Evolutionary conservation across 2,888 invertebrate genomes (phyloP).

Genomic region (Caprella mutica): DNA sequence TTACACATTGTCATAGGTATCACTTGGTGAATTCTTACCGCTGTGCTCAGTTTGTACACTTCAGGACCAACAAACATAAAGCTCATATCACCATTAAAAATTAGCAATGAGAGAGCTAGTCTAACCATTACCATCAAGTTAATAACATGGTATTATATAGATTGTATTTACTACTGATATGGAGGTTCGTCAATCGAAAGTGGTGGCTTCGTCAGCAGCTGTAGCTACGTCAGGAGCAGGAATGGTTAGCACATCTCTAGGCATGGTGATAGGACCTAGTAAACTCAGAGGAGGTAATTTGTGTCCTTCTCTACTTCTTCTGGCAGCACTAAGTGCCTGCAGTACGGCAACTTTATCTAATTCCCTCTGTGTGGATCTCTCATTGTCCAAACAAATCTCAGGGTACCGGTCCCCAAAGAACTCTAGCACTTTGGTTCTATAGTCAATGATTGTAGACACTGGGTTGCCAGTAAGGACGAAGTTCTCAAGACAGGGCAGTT

Average conservation of each 20-base stretch:
- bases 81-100: too few relatives aligned
- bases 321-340: slow-evolving; percentile 69
- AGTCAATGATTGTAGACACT: slow-evolving; percentile 73
- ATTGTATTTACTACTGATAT: too few relatives aligned
- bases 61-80: too few relatives aligned
- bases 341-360: slow-evolving; percentile 82
- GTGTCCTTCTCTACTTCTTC: slow-evolving; percentile 48
- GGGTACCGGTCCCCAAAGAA: slow-evolving; percentile 70
- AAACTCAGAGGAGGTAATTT: slow-evolving; percentile 21
- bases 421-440: slow-evolving; percentile 77
- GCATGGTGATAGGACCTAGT: slow-evolving; percentile 16
- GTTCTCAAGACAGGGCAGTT: slow-evolving; percentile 73
- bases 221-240: slow-evolving; percentile 22
- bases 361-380: slow-evolving; percentile 73
- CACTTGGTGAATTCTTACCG: too few relatives aligned
- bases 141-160: too few relatives aligned
- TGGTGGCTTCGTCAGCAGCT: slow-evolving; percentile 23
- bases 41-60: too few relatives aligned
- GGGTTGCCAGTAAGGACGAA: slow-evolving; percentile 81
- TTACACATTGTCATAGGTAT: too few relatives aligned
- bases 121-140: too few relatives aligned
- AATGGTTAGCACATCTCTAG: slow-evolving; percentile 6
- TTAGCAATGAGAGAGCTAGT: too few relatives aligned
- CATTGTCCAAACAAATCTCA: slow-evolving; percentile 77
- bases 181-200: slow-evolving; percentile 8